Percentiles rank a stretch among this genome's conserved stretches.
Evolutionary conservation across 1,140 invertebrate genomes (phyloP).

Genomic region (Philotrypesis tridentata): DNA sequence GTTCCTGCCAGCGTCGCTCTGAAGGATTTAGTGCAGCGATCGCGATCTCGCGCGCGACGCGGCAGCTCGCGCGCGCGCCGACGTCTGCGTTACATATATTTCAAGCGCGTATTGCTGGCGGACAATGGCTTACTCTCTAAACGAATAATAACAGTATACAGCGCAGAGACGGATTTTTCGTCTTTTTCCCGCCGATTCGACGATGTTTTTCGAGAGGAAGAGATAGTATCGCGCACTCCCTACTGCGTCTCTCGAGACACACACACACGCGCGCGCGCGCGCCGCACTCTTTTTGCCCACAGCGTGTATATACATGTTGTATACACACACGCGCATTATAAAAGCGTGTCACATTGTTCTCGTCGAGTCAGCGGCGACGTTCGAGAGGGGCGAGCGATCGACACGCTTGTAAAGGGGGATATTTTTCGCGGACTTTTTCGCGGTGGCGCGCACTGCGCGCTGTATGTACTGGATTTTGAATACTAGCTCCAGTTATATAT

Average conservation of each 20-base stretch:
- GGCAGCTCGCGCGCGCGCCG: too few species aligned
- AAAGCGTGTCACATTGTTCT: not conserved
- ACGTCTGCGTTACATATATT: not conserved
- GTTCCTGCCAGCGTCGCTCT: not conserved
- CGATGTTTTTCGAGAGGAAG: not conserved
- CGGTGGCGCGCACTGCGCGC: too few species aligned
- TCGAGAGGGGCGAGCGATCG: not conserved
- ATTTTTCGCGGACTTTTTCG: not conserved
- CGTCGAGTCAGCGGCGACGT: not conserved
- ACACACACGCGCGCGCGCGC: too few species aligned
- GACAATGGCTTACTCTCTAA: not conserved
- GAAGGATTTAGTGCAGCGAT: not conserved
- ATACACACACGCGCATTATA: too few species aligned
- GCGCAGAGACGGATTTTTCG: not conserved
- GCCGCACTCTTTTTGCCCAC: too few species aligned
- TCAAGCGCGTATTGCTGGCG: too few species aligned
- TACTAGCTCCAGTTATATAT: too few species aligned
- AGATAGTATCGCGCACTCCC: not conserved
- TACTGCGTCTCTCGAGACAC: too few species aligned
- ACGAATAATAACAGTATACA: not conserved
- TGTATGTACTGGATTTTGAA: too few species aligned
- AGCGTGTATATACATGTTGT: too few species aligned
- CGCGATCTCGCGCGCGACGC: conserved; percentile 1
- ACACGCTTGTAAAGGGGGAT: not conserved
- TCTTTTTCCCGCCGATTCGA: not conserved